Percentiles rank a stretch among this genome's conserved stretches.
Conservation (phyloP, 2,113 vertebrate genomes). For the Chrysemys picta region DNA sequence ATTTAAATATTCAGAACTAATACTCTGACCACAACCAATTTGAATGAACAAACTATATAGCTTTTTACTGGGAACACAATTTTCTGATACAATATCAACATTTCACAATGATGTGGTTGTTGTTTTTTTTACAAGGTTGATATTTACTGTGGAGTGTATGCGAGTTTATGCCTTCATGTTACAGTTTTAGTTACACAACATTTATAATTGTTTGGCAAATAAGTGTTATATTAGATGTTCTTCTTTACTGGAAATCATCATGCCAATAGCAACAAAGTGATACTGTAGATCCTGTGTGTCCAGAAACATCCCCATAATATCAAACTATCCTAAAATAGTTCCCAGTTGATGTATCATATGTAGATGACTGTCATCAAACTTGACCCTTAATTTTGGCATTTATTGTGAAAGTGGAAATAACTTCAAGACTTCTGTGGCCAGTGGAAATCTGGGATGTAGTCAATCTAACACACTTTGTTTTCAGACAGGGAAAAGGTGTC, state of each 20-base stretch:
- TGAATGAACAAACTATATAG: not conserved
- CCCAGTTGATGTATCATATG: not conserved
- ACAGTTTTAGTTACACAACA: not conserved
- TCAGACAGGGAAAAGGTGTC: not conserved
- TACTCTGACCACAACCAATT: not conserved
- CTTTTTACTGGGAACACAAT: not conserved
- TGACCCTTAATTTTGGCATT: not conserved
- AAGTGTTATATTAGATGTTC: not conserved
- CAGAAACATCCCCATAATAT: not conserved
- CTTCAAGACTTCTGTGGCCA: not conserved
- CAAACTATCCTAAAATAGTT: not conserved
- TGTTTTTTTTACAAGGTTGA: not conserved
- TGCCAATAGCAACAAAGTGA: not conserved
- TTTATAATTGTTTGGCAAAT: not conserved
- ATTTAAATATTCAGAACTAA: not conserved
- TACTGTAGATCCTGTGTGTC: not conserved
- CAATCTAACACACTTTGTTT: not conserved
- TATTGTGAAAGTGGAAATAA: slow-evolving; percentile 9
- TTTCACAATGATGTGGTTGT: not conserved
- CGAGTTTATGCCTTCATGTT: not conserved
- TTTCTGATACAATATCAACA: not conserved
- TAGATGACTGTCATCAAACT: not conserved
- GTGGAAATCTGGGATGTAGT: not conserved
- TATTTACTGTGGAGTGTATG: not conserved
- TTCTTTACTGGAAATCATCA: not conserved